Conservation (phyloP, 2,113 vertebrate genomes). For the Chrysochloris asiatica region DNA sequence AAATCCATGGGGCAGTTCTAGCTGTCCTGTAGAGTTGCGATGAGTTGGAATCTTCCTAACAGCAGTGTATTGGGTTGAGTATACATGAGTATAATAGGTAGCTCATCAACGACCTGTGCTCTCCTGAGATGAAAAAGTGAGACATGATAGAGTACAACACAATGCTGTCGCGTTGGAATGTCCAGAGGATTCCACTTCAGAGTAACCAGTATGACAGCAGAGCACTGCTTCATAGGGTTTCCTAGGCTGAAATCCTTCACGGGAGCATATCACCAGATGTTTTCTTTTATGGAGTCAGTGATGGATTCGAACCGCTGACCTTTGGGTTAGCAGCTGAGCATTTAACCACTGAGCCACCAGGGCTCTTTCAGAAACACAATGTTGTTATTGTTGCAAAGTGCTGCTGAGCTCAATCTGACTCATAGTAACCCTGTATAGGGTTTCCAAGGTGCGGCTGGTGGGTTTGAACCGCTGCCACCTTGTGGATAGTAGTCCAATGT, state of each 20-base stretch:
- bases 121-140: slow-evolving; percentile 7
- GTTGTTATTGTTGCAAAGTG: too few relatives aligned
- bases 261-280: background rate
- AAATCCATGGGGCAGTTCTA: too few relatives aligned
- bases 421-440: too few relatives aligned
- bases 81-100: too few relatives aligned
- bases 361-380: background rate
- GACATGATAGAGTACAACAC: background rate
- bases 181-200: background rate
- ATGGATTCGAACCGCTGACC: background rate
- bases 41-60: too few relatives aligned
- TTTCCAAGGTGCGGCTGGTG: too few relatives aligned
- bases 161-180: background rate
- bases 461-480: too few relatives aligned
- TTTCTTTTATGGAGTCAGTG: background rate
- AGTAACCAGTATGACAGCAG: background rate
- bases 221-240: background rate
- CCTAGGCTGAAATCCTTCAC: background rate
- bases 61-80: too few relatives aligned
- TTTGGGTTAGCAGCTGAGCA: background rate
- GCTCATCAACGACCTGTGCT: background rate
- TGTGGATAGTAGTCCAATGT: background rate
- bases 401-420: background rate
- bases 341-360: background rate
- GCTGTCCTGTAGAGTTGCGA: too few relatives aligned